Base-by-base conservation (phyloP, 2,113 vertebrate genomes). In the Agapornis roseicollis region DNA sequence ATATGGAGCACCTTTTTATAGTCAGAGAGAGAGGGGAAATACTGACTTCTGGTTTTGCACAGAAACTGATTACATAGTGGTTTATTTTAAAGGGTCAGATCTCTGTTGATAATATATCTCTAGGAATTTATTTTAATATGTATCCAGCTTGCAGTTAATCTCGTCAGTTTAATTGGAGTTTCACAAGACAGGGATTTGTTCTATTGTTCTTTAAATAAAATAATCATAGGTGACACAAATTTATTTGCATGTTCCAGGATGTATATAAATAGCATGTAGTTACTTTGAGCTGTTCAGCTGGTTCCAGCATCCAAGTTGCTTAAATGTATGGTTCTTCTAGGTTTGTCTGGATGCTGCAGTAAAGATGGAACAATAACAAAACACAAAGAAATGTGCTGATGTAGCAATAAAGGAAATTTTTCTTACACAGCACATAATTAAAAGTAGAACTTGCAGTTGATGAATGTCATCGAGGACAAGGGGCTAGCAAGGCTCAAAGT, bases 81-180 rank as follows among this genome's bases (percentile, higher is more conserved):
- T 85, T 87, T 94, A 95, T 94, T 91, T 94, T 94, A 65, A 72
- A 90, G 41, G 23, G 42, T 90, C 70, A 88, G 60, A 91, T 92
- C 41, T 81, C 72, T 84, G 64, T 80, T 90, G 72, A 78, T 86
- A 88, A 85, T 63, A 39, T 29, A 74, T 44, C 53, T 49, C 25
- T 69, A 76, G 66, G 58, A 91, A 89, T 87, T 69, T 85, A 20
- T 92, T 90, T 80, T 77, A 87, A 35, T 88, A 68, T 55, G 13
- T 53, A 80, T 79, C 39, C 65, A 92, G 37, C 33, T 70, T 82
- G 78, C 87, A 53, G 73, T 85, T 92, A 72, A 90, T 23, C 11
- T 76, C 22, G 33, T 80, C 49, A 35, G 33, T 88, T 94, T 90
- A 92, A 90, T 1, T 60, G 55, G 44, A 88, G 61, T 86, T 78